phyloP scores from a whole-genome alignment of 2,797 vertebrate species.

The Sebastes cheni region DNA sequence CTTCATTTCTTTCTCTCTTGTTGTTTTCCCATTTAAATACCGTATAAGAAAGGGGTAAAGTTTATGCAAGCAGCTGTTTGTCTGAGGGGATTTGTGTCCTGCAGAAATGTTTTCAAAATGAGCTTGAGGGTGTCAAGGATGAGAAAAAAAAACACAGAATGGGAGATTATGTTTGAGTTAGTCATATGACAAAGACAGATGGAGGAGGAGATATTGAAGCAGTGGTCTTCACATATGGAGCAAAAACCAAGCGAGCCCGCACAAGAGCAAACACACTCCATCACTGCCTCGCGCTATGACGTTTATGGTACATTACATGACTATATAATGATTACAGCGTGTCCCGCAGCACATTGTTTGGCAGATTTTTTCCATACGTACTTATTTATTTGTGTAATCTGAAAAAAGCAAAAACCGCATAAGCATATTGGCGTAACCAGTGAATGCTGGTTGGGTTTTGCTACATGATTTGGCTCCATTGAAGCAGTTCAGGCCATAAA shows the following conservation, averaged over 20 bases:
- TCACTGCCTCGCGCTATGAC: slow-evolving; percentile 62
- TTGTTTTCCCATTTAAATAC: slow-evolving; percentile 47
- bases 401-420: slow-evolving; percentile 43
- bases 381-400: slow-evolving; percentile 73
- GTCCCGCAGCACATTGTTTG: slow-evolving; percentile 57
- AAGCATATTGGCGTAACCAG: not conserved
- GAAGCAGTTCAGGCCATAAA: slow-evolving; percentile 19
- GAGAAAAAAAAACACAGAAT: not conserved
- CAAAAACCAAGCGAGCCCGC: slow-evolving; percentile 52
- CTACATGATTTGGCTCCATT: slow-evolving; percentile 33
- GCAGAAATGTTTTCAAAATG: slow-evolving; percentile 31
- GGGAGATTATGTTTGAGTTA: slow-evolving; percentile 31
- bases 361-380: slow-evolving; percentile 59
- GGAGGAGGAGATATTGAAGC: slow-evolving; percentile 28
- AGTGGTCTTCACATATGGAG: slow-evolving; percentile 52
- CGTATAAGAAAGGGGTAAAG: slow-evolving; percentile 23
- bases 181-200: slow-evolving; percentile 51
- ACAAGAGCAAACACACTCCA: slow-evolving; percentile 71
- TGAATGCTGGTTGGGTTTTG: slow-evolving; percentile 9
- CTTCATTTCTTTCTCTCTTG: slow-evolving; percentile 37
- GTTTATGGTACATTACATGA: slow-evolving; percentile 75
- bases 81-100: slow-evolving; percentile 32
- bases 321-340: slow-evolving; percentile 74
- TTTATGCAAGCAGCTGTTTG: slow-evolving; percentile 48
- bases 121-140: not conserved